A percentile compares a stretch with the other conserved stretches of the same genome.
These are phyloP conservation scores for Microcebus murinus DNA, from an alignment of 2,113 vertebrate species.

Conservation along the genomic window DNA sequence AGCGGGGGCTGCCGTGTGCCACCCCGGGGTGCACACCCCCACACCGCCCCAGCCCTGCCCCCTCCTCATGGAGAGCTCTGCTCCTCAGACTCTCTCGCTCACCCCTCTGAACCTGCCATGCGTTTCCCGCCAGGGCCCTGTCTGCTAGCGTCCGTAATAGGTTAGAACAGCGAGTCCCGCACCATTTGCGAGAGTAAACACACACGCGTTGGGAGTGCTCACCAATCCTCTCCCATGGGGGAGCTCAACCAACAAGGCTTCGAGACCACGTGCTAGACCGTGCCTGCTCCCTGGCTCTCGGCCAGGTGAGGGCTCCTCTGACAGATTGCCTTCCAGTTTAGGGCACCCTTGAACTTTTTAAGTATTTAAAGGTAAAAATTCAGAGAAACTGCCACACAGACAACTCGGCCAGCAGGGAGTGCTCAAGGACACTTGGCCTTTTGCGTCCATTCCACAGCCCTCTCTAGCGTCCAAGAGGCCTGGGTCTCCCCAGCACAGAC, in stretches of 20 bases:
- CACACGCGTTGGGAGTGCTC: fast-evolving
- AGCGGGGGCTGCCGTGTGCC: no score
- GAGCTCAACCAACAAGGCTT: no score
- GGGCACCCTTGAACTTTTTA: fast-evolving
- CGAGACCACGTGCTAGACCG: fast-evolving
- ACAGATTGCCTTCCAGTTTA: background rate
- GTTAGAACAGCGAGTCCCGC: background rate
- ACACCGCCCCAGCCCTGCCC: background rate
- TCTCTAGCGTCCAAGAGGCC: no score
- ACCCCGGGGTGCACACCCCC: no score
- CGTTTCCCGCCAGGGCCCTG: fast-evolving
- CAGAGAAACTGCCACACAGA: no score
- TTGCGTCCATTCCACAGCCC: background rate
- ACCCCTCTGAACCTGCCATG: background rate
- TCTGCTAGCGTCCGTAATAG: background rate
- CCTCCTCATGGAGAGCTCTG: background rate
- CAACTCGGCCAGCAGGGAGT: fast-evolving
- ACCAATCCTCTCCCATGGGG: background rate
- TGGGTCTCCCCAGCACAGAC: background rate
- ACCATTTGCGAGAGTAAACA: no score
- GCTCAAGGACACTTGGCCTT: no score
- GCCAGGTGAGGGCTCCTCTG: background rate
- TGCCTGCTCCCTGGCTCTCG: background rate
- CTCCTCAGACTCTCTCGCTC: background rate
- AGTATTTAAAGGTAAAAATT: background rate